phyloP scores from a whole-genome alignment of 2,888 invertebrate genomes.

The Drosophila borealis region DNA sequence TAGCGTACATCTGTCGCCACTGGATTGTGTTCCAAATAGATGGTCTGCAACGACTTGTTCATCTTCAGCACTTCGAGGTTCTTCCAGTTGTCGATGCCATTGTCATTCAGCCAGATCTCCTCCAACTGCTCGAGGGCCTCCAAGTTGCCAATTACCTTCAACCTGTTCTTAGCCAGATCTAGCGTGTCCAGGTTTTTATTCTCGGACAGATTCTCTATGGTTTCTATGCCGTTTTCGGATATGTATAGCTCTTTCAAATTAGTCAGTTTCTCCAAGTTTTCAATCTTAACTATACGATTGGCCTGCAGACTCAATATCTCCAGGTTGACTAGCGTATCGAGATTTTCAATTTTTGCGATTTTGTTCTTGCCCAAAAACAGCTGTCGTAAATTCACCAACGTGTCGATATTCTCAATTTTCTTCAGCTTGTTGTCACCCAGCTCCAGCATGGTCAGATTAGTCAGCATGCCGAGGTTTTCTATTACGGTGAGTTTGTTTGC shows the following conservation, averaged over 20 bases:
- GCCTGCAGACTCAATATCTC: constrained; percentile 95
- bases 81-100: constrained; percentile 93
- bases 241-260: constrained; percentile 95
- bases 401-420: constrained; percentile 94
- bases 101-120: constrained; percentile 99
- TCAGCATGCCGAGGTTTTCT: constrained; percentile 93
- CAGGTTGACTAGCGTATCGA: constrained; percentile 90
- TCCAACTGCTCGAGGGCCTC: constrained; percentile 91
- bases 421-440: constrained; percentile 97
- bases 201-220: constrained; percentile 90
- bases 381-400: constrained; percentile 90
- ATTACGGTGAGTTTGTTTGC: constrained; percentile 95
- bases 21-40: constrained; percentile 98
- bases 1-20: constrained; percentile 93
- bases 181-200: constrained; percentile 92
- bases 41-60: constrained; percentile 90
- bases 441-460: constrained; percentile 93
- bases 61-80: constrained; percentile 90
- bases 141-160: constrained; percentile 92
- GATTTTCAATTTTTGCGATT: constrained; percentile 93
- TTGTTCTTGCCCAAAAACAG: constrained; percentile 98
- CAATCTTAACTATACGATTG: constrained; percentile 94
- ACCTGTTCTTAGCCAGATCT: constrained; percentile 95
- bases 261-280: constrained; percentile 91
- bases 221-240: constrained; percentile 95